These are phyloP conservation scores for Zosterops hypoxanthus DNA, from an alignment of 2,113 vertebrate genomes.

Conservation along the genomic window DNA sequence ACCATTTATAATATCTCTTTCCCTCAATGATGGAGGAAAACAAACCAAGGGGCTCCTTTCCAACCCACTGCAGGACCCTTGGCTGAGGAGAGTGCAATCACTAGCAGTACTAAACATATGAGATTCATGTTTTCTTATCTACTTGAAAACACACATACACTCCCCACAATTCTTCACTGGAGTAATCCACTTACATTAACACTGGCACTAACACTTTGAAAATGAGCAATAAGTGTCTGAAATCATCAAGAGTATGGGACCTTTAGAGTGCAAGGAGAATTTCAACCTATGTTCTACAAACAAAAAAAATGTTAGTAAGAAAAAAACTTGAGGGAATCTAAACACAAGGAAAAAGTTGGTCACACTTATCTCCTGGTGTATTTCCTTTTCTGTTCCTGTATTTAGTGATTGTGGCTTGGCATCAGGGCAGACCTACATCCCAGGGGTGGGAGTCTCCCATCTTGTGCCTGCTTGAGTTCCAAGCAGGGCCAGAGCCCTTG, in stretches of 20 bases:
- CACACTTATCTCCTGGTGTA: background rate
- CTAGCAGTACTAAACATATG: background rate
- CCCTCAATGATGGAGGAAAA: background rate
- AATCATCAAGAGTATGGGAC: background rate
- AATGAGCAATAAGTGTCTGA: background rate
- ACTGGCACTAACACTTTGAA: background rate
- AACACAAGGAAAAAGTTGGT: background rate
- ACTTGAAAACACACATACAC: background rate
- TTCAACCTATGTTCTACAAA: background rate
- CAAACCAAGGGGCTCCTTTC: background rate
- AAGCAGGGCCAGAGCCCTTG: background rate
- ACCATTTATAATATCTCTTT: background rate
- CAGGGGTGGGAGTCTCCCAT: background rate
- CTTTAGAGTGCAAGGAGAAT: background rate
- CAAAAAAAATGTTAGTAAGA: background rate
- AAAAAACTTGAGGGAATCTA: background rate
- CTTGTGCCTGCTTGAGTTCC: background rate
- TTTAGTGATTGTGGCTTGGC: background rate
- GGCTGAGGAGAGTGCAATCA: background rate
- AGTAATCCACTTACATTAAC: background rate
- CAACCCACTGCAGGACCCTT: background rate
- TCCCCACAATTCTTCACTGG: background rate
- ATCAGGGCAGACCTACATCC: background rate
- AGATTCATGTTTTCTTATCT: background rate
- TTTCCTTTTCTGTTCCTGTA: background rate